These are phyloP conservation scores for Triplophysa yarkandensis DNA, from an alignment of 2,797 vertebrate species.

Conservation along the genomic window DNA sequence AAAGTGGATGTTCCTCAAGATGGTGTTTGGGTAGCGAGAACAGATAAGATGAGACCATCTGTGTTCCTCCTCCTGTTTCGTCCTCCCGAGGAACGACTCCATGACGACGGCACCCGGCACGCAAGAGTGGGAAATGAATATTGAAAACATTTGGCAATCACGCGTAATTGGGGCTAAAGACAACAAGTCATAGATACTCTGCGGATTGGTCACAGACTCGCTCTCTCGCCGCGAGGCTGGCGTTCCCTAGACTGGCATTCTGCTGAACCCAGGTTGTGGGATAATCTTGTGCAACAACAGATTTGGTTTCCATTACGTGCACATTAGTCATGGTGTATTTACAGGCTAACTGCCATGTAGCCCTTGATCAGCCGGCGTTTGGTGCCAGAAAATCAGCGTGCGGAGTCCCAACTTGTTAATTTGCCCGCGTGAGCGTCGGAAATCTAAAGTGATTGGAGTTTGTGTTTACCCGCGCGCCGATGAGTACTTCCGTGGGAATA, in stretches of 20 bases:
- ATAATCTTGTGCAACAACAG: conserved; percentile 68
- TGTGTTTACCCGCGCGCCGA: too few species aligned
- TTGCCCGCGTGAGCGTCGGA: not conserved
- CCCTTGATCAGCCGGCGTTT: conserved; percentile 50
- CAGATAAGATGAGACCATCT: conserved; percentile 69
- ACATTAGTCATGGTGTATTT: conserved; percentile 74
- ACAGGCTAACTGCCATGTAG: conserved; percentile 66
- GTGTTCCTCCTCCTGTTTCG: conserved; percentile 57
- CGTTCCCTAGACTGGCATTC: conserved; percentile 54
- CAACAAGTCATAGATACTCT: conserved; percentile 35
- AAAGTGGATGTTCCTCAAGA: conserved; percentile 50
- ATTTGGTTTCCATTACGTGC: conserved; percentile 70
- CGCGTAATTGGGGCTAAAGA: conserved; percentile 36
- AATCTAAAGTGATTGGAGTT: not conserved
- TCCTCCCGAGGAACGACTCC: conserved; percentile 40
- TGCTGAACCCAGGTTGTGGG: conserved; percentile 66
- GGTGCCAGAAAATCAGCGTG: conserved; percentile 10
- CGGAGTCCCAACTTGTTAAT: not conserved
- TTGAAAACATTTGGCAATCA: conserved; percentile 30
- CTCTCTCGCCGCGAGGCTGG: conserved; percentile 30
- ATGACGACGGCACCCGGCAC: conserved; percentile 24
- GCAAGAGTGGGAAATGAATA: conserved; percentile 38
- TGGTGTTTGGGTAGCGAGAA: conserved; percentile 67
- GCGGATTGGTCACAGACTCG: conserved; percentile 32
- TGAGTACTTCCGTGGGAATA: not conserved